Conservation (phyloP, 2,113 vertebrate species). For the Pterocles orientalis region DNA sequence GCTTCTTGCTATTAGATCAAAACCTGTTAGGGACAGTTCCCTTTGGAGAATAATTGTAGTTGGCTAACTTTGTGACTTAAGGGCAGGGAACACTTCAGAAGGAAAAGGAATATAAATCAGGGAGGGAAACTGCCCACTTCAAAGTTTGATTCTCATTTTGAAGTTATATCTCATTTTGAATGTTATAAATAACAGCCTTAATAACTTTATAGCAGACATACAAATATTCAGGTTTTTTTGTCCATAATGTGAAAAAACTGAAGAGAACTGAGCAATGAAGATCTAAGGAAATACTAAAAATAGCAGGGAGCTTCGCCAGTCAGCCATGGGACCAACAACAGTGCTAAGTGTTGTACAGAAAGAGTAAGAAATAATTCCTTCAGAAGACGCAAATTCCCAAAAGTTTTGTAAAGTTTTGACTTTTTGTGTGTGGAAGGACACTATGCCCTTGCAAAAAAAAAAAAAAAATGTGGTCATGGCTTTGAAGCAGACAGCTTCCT, state of each 20-base stretch:
- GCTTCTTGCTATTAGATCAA: not conserved
- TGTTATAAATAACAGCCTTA: not conserved
- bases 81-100: not conserved
- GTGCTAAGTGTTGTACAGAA: not conserved
- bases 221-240: not conserved
- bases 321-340: not conserved
- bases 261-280: not conserved
- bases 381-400: not conserved
- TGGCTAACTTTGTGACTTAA: not conserved
- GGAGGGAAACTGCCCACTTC: not conserved
- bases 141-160: conserved; percentile 22
- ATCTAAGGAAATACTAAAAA: not conserved
- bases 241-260: not conserved
- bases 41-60: not conserved
- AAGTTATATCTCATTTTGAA: not conserved
- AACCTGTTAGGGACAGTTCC: not conserved
- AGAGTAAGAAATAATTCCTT: not conserved
- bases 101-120: not conserved
- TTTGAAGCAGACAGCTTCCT: not conserved
- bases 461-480: not conserved
- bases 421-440: not conserved
- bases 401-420: not conserved
- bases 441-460: not conserved
- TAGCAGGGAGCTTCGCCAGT: not conserved
- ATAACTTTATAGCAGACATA: not conserved